These are phyloP conservation scores for Coenonympha arcania DNA, from an alignment of 2,888 invertebrate species.

Conservation along the genomic window DNA sequence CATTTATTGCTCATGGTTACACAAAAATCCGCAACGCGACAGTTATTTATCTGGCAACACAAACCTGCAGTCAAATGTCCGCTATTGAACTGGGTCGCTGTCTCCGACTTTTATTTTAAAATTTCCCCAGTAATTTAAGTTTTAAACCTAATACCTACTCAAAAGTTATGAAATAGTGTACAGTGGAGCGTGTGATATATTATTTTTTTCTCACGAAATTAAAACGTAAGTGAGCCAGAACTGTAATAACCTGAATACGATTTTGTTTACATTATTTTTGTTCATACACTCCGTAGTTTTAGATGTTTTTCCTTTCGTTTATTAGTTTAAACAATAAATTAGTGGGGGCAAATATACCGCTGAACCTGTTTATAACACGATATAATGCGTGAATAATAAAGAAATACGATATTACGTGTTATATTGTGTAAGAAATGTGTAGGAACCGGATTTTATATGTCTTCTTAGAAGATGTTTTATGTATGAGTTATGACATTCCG, in stretches of 20 bases:
- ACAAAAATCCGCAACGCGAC: not conserved
- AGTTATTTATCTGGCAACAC: conserved; percentile 23
- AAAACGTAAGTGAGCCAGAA: conserved; percentile 24
- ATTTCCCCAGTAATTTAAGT: conserved; percentile 27
- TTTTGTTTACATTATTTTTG: conserved; percentile 9
- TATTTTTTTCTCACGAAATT: conserved; percentile 17
- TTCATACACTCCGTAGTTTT: not conserved
- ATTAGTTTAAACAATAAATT: not conserved
- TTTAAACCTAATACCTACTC: conserved; percentile 21
- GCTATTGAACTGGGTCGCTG: conserved; percentile 22
- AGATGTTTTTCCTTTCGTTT: not conserved
- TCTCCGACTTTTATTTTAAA: conserved; percentile 28
- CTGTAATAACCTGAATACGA: not conserved
- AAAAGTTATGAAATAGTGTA: conserved; percentile 30
- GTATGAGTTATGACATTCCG: not conserved
- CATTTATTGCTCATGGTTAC: not conserved
- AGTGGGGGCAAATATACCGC: not conserved
- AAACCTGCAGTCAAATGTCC: conserved; percentile 23
- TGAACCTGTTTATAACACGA: not conserved
- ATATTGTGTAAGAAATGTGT: not conserved
- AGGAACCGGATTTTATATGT: conserved; percentile 5
- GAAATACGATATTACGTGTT: not conserved
- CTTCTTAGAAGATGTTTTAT: not conserved
- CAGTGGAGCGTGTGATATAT: conserved; percentile 24
- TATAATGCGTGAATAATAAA: not conserved